phyloP scores from a whole-genome alignment of 2,888 invertebrate genomes.

The Beris chalybata region DNA sequence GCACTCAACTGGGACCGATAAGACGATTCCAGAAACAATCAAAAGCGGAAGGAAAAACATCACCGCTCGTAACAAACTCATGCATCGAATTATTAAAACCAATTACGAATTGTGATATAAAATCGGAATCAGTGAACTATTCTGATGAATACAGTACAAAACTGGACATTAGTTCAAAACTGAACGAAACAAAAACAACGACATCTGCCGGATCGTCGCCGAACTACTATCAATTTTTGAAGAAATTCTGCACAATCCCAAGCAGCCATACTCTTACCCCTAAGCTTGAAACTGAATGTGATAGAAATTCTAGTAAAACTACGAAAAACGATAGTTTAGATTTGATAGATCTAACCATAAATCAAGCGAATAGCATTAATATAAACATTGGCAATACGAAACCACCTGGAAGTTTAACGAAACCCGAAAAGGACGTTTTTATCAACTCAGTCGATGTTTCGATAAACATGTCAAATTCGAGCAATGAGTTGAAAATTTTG shows the following conservation, averaged over 20 bases:
- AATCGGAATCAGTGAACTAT: no score
- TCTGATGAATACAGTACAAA: no score
- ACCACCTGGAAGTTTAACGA: not conserved
- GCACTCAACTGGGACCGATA: conserved; percentile 30
- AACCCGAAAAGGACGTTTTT: not conserved
- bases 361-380: conserved; percentile 33
- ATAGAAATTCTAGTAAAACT: not conserved
- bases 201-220: not conserved
- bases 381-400: conserved; percentile 36
- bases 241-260: conserved; percentile 23
- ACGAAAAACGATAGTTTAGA: conserved; percentile 4
- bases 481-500: conserved; percentile 38
- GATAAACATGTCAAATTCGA: conserved; percentile 39
- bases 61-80: conserved; percentile 16
- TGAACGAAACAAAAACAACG: no score
- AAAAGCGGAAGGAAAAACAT: conserved; percentile 18
- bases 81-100: not conserved
- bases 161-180: no score
- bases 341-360: conserved; percentile 34
- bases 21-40: not conserved
- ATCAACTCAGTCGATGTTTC: conserved; percentile 38
- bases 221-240: conserved; percentile 35
- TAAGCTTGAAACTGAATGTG: not conserved
- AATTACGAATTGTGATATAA: no score
- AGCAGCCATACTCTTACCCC: not conserved